phyloP scores from a whole-genome alignment of 2,888 invertebrate species.

The Drosophila monieri region DNA sequence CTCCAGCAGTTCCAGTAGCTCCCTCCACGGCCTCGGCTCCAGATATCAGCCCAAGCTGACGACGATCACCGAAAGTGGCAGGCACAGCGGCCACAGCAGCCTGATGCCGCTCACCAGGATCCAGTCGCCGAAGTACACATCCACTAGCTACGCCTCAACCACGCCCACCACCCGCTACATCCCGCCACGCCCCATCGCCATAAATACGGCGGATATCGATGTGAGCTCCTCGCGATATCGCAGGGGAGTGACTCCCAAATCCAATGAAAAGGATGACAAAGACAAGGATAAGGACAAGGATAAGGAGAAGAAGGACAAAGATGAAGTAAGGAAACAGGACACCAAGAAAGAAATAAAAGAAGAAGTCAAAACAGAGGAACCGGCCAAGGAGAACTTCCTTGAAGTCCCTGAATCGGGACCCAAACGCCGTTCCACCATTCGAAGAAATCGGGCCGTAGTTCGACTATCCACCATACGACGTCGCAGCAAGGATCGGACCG shows the following conservation, averaged over 20 bases:
- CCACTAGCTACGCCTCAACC: slow-evolving; percentile 77
- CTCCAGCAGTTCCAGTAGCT: slow-evolving; percentile 38
- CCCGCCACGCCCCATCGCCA: slow-evolving; percentile 88
- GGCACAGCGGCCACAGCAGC: slow-evolving; percentile 69
- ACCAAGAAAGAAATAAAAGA: slow-evolving; percentile 8
- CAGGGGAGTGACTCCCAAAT: slow-evolving; percentile 10
- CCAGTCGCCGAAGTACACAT: slow-evolving; percentile 85
- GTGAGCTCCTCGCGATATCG: slow-evolving; percentile 89
- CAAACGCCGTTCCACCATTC: slow-evolving; percentile 86
- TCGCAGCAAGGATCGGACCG: slow-evolving; percentile 72
- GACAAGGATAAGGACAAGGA: slow-evolving; percentile 12
- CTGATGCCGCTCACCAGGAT: slow-evolving; percentile 84
- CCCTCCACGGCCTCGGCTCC: slow-evolving; percentile 73
- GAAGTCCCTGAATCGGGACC: slow-evolving; percentile 50
- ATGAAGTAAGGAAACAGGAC: slow-evolving; percentile 18
- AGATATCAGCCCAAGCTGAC: slow-evolving; percentile 90
- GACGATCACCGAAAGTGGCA: slow-evolving; percentile 87
- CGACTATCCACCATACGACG: slow-evolving; percentile 88
- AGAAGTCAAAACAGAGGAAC: slow-evolving; percentile 62
- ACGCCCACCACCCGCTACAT: slow-evolving; percentile 83
- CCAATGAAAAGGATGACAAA: not conserved
- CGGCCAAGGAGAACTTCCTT: slow-evolving; percentile 66
- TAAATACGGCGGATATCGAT: slow-evolving; percentile 94
- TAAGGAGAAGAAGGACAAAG: slow-evolving; percentile 15
- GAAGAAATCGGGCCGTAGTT: slow-evolving; percentile 90